These are phyloP conservation scores for Pelecanoides urinatrix DNA, from an alignment of 2,113 vertebrate species.

Conservation along the genomic window DNA sequence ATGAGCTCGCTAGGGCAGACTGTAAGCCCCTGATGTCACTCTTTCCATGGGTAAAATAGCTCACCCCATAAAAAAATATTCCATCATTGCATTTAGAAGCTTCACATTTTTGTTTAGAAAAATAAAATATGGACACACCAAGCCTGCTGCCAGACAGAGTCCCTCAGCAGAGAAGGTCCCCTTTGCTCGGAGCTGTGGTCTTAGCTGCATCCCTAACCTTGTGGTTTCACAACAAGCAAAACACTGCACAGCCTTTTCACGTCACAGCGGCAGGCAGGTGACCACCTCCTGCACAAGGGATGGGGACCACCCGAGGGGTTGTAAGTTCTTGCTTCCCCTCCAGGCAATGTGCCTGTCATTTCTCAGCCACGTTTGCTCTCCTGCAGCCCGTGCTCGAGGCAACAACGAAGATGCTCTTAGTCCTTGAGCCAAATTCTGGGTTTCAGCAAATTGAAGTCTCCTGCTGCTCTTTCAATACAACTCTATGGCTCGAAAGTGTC, in stretches of 20 bases:
- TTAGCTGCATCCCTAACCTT: not conserved
- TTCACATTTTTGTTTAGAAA: not conserved
- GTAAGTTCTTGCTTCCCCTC: not conserved
- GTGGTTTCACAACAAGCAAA: not conserved
- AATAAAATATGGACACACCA: not conserved
- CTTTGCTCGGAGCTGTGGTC: not conserved
- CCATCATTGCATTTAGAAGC: not conserved
- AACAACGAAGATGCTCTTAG: not conserved
- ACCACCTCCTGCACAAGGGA: not conserved
- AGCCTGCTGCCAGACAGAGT: rapidly evolving
- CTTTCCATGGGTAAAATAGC: not conserved
- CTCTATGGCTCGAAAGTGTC: not conserved
- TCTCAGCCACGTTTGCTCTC: not conserved
- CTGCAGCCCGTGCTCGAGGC: not conserved
- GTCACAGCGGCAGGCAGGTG: rapidly evolving
- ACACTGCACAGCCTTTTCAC: not conserved
- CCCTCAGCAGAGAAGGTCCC: not conserved
- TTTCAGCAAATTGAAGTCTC: not conserved
- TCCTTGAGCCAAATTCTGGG: not conserved
- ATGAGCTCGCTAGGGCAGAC: not conserved
- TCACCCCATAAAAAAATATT: not conserved
- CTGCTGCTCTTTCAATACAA: not conserved
- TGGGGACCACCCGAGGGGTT: not conserved
- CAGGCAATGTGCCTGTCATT: not conserved
- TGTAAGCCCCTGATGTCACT: not conserved